A percentile compares a stretch with the other conserved stretches of the same genome.
Conservation (phyloP, 2,797 vertebrate species). For the Bovichtus diacanthus region DNA sequence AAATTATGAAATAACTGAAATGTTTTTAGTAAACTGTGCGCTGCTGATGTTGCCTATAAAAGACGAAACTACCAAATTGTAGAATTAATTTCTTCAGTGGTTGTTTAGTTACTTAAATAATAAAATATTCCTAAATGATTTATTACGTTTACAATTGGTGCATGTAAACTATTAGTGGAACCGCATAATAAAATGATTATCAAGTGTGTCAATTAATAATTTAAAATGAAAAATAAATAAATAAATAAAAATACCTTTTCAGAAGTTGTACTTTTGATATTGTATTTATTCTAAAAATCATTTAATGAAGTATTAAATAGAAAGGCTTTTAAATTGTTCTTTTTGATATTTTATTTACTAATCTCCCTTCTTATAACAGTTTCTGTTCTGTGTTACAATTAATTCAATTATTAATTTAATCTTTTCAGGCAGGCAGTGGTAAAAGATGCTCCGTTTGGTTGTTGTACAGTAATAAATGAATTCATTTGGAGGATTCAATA, state of each 20-base stretch:
- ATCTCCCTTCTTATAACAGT: background rate
- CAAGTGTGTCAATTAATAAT: background rate
- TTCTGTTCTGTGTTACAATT: background rate
- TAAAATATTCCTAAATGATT: background rate
- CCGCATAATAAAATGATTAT: background rate
- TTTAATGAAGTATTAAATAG: background rate
- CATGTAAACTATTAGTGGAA: background rate
- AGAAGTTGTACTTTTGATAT: background rate
- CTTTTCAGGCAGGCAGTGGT: background rate
- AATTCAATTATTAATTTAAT: background rate
- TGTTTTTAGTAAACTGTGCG: background rate
- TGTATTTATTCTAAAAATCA: background rate
- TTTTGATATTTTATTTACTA: background rate
- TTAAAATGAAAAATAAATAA: background rate
- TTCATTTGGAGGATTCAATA: slow-evolving; percentile 13
- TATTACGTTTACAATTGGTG: background rate
- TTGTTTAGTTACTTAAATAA: background rate
- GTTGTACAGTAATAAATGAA: slow-evolving; percentile 13
- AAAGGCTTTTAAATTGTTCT: background rate
- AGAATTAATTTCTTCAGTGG: background rate
- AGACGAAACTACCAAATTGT: background rate
- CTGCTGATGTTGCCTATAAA: background rate
- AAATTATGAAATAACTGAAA: background rate
- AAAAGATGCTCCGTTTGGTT: background rate
- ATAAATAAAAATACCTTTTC: background rate